Conservation (phyloP, 2,888 invertebrate species). For the Amphipoea oculea region DNA sequence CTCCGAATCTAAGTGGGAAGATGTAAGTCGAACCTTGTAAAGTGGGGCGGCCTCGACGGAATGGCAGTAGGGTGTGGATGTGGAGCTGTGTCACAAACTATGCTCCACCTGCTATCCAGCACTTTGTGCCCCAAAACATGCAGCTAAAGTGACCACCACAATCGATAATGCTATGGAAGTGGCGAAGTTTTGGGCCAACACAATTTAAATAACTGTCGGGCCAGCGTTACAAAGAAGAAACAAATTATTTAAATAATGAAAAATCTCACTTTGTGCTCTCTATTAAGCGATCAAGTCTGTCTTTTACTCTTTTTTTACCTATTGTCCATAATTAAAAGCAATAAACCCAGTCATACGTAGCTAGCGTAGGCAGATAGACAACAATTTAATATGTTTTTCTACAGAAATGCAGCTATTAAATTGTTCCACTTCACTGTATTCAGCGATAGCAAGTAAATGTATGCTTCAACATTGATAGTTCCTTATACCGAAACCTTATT, state of each 20-base stretch:
- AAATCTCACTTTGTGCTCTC: background rate
- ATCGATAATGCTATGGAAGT: no score
- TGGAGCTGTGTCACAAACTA: background rate
- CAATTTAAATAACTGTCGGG: no score
- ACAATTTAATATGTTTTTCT: background rate
- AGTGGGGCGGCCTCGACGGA: background rate
- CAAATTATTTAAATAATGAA: background rate
- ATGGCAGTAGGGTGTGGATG: background rate
- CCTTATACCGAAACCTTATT: background rate
- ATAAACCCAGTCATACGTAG: background rate
- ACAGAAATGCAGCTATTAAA: no score
- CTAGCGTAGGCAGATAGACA: no score
- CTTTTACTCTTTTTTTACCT: background rate
- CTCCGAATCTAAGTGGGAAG: background rate
- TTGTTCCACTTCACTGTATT: background rate
- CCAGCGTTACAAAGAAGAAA: no score
- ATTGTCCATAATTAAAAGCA: background rate
- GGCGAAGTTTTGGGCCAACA: no score
- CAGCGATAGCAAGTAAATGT: background rate
- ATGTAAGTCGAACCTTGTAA: background rate
- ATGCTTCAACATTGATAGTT: background rate
- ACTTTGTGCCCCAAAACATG: background rate
- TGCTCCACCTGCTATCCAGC: background rate
- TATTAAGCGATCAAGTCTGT: background rate
- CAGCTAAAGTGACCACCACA: no score